A percentile compares a stretch with the other conserved stretches of the same genome.
Evolutionary conservation across 2,888 invertebrate genomes (phyloP).

Genomic region (Sarcophaga rosellei): DNA sequence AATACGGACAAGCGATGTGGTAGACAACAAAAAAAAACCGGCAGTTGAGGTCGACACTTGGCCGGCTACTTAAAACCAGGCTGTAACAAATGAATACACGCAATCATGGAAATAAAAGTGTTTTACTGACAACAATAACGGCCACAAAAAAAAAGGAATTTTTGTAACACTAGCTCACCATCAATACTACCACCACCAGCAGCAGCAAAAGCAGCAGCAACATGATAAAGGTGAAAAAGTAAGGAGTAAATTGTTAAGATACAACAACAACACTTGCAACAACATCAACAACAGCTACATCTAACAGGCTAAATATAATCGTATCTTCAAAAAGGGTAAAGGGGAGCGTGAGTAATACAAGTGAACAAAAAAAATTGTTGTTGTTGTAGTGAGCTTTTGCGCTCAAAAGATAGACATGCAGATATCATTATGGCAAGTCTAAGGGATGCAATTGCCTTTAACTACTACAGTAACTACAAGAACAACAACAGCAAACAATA

Average conservation of each 20-base stretch:
- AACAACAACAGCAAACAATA: slow-evolving; percentile 17
- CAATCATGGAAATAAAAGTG: slow-evolving; percentile 38
- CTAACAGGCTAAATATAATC: slow-evolving; percentile 68
- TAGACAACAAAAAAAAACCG: slow-evolving; percentile 15
- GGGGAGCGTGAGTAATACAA: slow-evolving; percentile 66
- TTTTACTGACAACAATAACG: slow-evolving; percentile 52
- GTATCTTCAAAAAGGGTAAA: slow-evolving; percentile 73
- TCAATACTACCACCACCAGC: background rate
- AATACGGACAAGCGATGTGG: background rate
- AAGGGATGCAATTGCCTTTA: slow-evolving; percentile 65
- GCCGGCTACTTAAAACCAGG: slow-evolving; percentile 58
- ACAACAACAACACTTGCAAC: background rate
- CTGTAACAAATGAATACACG: slow-evolving; percentile 34
- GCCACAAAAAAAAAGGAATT: slow-evolving; percentile 39
- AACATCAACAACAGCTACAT: slow-evolving; percentile 1
- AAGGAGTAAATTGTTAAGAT: background rate
- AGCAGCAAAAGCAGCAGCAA: background rate
- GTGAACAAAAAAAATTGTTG: slow-evolving; percentile 73
- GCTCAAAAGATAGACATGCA: slow-evolving; percentile 77
- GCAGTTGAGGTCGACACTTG: slow-evolving; percentile 59
- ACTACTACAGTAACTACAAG: slow-evolving; percentile 29
- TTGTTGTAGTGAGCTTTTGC: slow-evolving; percentile 65
- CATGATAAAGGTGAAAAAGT: background rate
- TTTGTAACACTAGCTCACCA: slow-evolving; percentile 29
- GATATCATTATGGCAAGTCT: slow-evolving; percentile 77